Evolutionary conservation across 2,113 vertebrate species (phyloP), one percentile per base, ranked within the genome.

Genomic region (Dipodomys merriami): DNA sequence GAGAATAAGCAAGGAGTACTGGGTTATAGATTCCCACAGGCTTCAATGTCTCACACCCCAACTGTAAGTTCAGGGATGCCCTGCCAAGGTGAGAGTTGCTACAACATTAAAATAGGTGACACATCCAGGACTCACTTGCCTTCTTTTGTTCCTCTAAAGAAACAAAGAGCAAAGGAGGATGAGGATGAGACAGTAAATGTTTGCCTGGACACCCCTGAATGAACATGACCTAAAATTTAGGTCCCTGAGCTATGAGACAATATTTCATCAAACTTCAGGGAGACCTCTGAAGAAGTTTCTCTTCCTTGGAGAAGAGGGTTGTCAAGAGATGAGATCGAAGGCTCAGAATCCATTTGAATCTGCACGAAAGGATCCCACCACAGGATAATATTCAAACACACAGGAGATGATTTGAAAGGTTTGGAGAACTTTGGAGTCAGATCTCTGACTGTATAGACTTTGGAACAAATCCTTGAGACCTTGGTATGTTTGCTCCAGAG

Each of bases 91-190:
- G 71, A 74, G 10, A 44, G 3, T 25, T 22, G 33, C 77, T 46
- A 8, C 23, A 0, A 5, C n/a, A 53, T 33, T 11, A 53, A 77
- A 89, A 67, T 22, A 79, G 73, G 77, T 10, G 15, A 18, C 39
- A 29, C 6, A 20, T 49, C 39, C 0, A 25, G 30, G 60, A 13
- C 1, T 74, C 6, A 1, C 13, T 39, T 35, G 10, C 0, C 0
- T 2, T 19, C n/a, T 35, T 7, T 22, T 39, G 5, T 8, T 76
- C 6, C 4, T 33, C 7, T 27, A 33, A 33, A 72, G 53, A 85
- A 5, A 65, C 3, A 68, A 29, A 35, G 7, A 53, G 9, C 19
- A 4, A n/a, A 22, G 22, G 11, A 33, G 6, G 6, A 23, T 49
- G n/a, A 92, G n/a, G n/a, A 65, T 49, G 6, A 62, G 23, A 49